Base-by-base conservation (phyloP, 2,113 vertebrate species). In the Felis catus region DNA sequence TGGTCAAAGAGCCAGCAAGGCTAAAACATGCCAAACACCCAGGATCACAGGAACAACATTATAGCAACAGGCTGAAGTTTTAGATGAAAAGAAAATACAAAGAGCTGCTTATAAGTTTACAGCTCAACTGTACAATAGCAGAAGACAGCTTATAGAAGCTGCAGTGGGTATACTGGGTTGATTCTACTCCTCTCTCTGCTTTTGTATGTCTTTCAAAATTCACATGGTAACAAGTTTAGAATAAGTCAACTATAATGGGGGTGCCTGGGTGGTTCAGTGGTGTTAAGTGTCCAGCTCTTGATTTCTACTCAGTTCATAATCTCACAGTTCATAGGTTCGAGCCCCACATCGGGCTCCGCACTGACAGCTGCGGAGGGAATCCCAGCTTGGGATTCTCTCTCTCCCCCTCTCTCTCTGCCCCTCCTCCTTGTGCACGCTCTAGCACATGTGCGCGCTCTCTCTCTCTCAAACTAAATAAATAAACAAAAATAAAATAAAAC, bases 181-280 rank as follows among this genome's bases (percentile, higher is more conserved):
- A 23, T 83, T 81, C 8, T 18, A 63, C 14, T 33, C 70, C 74
- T 92, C 25, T 27, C 70, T 88, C 55, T 80, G 27, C 55, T 61
- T 95, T 66, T 74, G 51, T 48, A 36, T 51, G 18, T 83, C 71
- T 41, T 85, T 88, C 19, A 61, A 82, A 36, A 36, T 70, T 94
- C 51, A n/a, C 39, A 41, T 27, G 65, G 23, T 95, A 79, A 94
- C 94, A 87, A 45, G 31, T 58, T 96, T 61, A 84, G 63, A 95
- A 89, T 78, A 76, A 85, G 65, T 51, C 48, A 55, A 14, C 63
- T 73, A 65, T 19, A 68, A 39, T 19, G 53, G 71, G 58, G 58
- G 21, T 61, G 58, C 21, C 58, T 7, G 2, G 58, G 58, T 61
- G 7, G 21, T 8, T 61, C 58, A 61, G 58, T 61, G 21, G 21